These are phyloP conservation scores for Eustalomyia histrio DNA, from an alignment of 2,888 invertebrate genomes.

Conservation along the genomic window DNA sequence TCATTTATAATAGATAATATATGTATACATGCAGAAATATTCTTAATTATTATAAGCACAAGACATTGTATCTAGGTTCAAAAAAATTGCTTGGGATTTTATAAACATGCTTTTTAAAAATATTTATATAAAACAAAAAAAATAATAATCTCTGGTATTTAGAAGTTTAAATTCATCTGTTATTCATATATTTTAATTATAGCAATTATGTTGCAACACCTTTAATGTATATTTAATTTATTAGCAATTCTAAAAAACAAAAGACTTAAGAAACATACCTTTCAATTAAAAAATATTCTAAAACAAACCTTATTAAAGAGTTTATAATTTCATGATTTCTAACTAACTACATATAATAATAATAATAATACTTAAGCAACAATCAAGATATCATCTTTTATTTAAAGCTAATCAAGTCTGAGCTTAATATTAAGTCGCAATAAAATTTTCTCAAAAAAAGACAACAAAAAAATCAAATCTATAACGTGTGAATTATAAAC, in stretches of 20 bases:
- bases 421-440: constrained; percentile 14
- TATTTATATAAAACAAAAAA: too few relatives aligned
- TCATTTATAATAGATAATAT: too few relatives aligned
- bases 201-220: background rate
- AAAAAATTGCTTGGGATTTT: too few relatives aligned
- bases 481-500: constrained; percentile 62
- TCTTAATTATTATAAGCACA: too few relatives aligned
- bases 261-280: constrained; percentile 44
- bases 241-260: constrained; percentile 20
- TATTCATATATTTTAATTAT: background rate
- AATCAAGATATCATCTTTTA: background rate
- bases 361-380: background rate
- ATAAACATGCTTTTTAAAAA: too few relatives aligned
- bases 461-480: constrained; percentile 49
- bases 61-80: too few relatives aligned
- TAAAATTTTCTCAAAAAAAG: constrained; percentile 13
- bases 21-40: too few relatives aligned
- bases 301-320: constrained; percentile 3
- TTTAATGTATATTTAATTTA: background rate
- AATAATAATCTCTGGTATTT: too few relatives aligned
- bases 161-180: background rate
- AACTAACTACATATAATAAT: too few relatives aligned
- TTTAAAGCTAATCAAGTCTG: constrained; percentile 27
- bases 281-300: background rate
- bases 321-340: constrained; percentile 28